Evolutionary conservation across 2,113 vertebrate species (phyloP).

Genomic region (Channa argus): DNA sequence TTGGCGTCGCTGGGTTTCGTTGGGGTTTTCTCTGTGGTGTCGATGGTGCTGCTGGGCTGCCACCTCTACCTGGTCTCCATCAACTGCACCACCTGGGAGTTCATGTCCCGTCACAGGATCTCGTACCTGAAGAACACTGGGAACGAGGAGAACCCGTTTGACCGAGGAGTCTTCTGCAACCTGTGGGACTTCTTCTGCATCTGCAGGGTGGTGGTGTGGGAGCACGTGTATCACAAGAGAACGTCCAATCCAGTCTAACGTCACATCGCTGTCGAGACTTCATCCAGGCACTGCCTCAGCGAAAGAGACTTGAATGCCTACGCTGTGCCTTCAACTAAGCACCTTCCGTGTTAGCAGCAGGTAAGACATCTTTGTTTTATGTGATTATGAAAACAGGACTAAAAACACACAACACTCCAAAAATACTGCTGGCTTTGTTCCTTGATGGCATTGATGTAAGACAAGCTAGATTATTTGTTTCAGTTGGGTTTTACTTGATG

Average conservation of each 20-base stretch:
- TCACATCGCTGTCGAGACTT: too few relatives aligned
- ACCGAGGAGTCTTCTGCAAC: slow-evolving; percentile 89
- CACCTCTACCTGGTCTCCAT: slow-evolving; percentile 92
- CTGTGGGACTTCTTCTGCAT: slow-evolving; percentile 93
- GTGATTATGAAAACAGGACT: too few relatives aligned
- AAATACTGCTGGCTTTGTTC: too few relatives aligned
- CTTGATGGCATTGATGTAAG: too few relatives aligned
- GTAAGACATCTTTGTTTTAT: too few relatives aligned
- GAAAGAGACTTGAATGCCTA: too few relatives aligned
- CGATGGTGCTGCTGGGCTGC: slow-evolving; percentile 86
- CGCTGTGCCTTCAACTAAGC: too few relatives aligned
- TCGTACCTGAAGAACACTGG: slow-evolving; percentile 88
- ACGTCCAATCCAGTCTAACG: slow-evolving; percentile 69
- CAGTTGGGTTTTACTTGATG: too few relatives aligned
- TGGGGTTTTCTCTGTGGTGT: slow-evolving; percentile 80
- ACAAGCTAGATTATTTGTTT: too few relatives aligned
- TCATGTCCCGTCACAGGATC: slow-evolving; percentile 92
- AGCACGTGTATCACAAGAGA: slow-evolving; percentile 84
- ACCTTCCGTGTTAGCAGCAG: too few relatives aligned
- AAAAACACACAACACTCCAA: too few relatives aligned
- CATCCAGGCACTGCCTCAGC: too few relatives aligned
- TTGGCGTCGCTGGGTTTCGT: slow-evolving; percentile 83
- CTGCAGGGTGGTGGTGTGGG: slow-evolving; percentile 87
- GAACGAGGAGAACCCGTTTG: slow-evolving; percentile 89
- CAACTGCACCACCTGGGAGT: slow-evolving; percentile 97